phyloP scores from a whole-genome alignment of 2,888 invertebrate species.

The Epinotia brunnichana region DNA sequence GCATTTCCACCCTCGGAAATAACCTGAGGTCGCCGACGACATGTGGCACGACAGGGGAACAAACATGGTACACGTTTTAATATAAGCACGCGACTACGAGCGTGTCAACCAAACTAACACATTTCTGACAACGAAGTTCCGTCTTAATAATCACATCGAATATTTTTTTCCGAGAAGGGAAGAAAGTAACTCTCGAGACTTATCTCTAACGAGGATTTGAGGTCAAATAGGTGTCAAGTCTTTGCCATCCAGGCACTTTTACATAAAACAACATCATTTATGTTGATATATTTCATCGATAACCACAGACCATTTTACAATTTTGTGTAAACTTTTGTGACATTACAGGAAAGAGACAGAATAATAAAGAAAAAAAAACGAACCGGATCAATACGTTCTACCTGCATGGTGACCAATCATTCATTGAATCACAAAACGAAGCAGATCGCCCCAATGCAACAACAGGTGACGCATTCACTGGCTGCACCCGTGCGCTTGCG shows the following conservation, averaged over 20 bases:
- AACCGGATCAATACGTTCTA: slow-evolving; percentile 46
- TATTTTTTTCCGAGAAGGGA: slow-evolving; percentile 9
- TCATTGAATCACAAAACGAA: slow-evolving; percentile 67
- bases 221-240: slow-evolving; percentile 4
- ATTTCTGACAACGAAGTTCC: slow-evolving; percentile 18
- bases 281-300: neutral
- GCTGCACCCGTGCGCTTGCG: slow-evolving; percentile 29
- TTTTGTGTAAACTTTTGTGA: neutral
- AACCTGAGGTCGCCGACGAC: slow-evolving; percentile 51
- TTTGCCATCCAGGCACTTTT: neutral
- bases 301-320: neutral
- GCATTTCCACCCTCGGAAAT: slow-evolving; percentile 54
- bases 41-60: slow-evolving; percentile 57
- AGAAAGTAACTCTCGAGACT: slow-evolving; percentile 8
- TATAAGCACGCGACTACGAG: slow-evolving; percentile 55
- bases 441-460: slow-evolving; percentile 56
- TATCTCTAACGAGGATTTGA: slow-evolving; percentile 14
- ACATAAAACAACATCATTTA: neutral
- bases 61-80: slow-evolving; percentile 47
- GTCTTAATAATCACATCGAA: slow-evolving; percentile 6
- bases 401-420: slow-evolving; percentile 57
- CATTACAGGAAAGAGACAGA: neutral
- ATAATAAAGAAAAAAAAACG: neutral
- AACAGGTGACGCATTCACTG: slow-evolving; percentile 69
- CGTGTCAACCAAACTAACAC: slow-evolving; percentile 26